Conservation (phyloP, 2,113 vertebrate species). For the Scytalopus superciliaris region DNA sequence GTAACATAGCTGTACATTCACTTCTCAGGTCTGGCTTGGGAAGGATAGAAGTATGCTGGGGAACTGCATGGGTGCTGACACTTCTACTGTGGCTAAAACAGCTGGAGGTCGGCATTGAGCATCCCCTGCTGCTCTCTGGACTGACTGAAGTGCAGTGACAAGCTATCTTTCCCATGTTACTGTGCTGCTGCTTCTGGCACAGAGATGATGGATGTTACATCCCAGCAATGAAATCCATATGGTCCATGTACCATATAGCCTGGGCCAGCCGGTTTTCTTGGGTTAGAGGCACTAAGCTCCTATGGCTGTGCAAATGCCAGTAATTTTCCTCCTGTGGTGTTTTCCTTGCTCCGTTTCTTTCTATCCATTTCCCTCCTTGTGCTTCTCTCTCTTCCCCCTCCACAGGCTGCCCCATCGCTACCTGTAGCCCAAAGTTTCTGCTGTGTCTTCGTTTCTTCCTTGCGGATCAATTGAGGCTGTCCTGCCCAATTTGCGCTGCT, state of each 20-base stretch:
- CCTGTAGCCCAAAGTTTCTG: constrained; percentile 36
- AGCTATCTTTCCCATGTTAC: background rate
- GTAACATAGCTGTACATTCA: background rate
- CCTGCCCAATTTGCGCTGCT: constrained; percentile 46
- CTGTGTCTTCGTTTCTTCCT: constrained; percentile 59
- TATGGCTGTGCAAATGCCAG: background rate
- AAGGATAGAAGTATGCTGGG: background rate
- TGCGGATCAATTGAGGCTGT: constrained; percentile 65
- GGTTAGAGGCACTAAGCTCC: background rate
- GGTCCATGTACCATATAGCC: background rate
- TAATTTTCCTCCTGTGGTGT: background rate
- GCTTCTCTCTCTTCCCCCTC: background rate
- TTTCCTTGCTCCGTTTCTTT: constrained; percentile 29
- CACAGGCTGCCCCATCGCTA: background rate
- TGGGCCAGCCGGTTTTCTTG: background rate
- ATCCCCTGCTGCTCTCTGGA: background rate
- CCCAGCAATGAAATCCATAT: background rate
- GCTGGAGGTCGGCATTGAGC: rapidly evolving
- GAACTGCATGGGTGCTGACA: background rate
- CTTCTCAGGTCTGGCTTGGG: background rate
- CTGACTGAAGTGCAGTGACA: background rate
- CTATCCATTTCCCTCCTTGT: background rate
- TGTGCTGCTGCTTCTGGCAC: background rate
- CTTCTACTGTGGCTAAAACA: background rate
- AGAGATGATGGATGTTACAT: background rate